Percentiles rank a stretch among this genome's conserved stretches.
These are phyloP conservation scores for Lysandra bellargus DNA, from an alignment of 2,888 invertebrate genomes.

Conservation along the genomic window DNA sequence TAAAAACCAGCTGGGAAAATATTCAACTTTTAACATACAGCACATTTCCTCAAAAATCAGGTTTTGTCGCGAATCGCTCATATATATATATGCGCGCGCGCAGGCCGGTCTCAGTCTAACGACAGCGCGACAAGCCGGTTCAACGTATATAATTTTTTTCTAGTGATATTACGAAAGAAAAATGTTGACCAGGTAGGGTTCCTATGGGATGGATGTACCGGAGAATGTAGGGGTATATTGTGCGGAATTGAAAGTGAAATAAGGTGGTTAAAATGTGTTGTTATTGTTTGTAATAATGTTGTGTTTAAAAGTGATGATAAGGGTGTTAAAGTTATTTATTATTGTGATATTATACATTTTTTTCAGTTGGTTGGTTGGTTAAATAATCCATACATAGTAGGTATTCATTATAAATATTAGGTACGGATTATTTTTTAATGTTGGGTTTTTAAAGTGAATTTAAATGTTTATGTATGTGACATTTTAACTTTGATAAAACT, in stretches of 20 bases:
- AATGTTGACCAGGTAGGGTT: not conserved
- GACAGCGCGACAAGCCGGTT: constrained; percentile 50
- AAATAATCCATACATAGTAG: no score
- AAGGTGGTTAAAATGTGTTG: not conserved
- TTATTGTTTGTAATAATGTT: not conserved
- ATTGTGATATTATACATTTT: no score
- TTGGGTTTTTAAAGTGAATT: no score
- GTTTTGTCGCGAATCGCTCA: not conserved
- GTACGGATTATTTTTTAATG: no score
- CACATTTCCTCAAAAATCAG: constrained; percentile 1
- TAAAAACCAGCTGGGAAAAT: not conserved
- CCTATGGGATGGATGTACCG: not conserved
- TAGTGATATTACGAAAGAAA: constrained; percentile 32
- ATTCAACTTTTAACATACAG: not conserved
- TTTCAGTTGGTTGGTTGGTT: no score
- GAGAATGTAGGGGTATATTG: not conserved
- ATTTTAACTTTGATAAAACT: no score
- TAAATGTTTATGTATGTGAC: no score
- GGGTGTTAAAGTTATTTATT: not conserved
- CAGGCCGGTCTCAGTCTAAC: not conserved
- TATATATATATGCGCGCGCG: constrained; percentile 9
- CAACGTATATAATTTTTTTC: constrained; percentile 49
- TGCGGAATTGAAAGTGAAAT: not conserved
- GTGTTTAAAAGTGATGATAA: not conserved
- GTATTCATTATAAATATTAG: no score